Evolutionary conservation across 1,140 invertebrate species (phyloP).

Genomic region (Brachionus koreanus): DNA sequence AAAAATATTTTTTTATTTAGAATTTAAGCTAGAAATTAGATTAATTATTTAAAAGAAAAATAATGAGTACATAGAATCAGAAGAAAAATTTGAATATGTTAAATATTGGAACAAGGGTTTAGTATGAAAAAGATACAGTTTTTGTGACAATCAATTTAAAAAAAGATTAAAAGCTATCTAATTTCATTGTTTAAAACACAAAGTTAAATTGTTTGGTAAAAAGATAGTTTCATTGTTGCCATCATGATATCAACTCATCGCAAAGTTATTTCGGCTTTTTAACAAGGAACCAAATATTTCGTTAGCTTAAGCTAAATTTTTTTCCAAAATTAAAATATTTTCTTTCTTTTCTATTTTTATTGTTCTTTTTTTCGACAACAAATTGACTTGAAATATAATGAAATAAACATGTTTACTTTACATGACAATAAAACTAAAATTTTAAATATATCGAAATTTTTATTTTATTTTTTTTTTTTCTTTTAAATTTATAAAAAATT

Average conservation of each 20-base stretch:
- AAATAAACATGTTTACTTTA: constrained; percentile 24
- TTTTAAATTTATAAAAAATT: constrained; percentile 32
- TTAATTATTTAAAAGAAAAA: no score
- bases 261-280: background rate
- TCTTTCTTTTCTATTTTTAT: background rate
- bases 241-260: background rate
- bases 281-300: constrained; percentile 2
- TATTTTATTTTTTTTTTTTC: background rate
- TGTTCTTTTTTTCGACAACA: background rate
- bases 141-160: background rate
- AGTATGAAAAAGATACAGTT: background rate
- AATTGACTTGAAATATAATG: constrained; percentile 8
- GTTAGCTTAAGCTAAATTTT: background rate
- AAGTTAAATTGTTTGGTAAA: background rate
- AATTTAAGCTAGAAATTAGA: no score
- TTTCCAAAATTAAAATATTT: background rate
- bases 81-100: background rate
- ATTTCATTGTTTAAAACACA: background rate
- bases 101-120: background rate
- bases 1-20: no score
- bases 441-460: background rate
- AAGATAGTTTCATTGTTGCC: background rate
- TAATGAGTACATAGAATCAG: background rate
- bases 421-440: constrained; percentile 8
- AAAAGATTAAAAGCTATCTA: background rate